Evolutionary conservation across 1,140 invertebrate genomes (phyloP).

Genomic region (Sinonovacula constricta): DNA sequence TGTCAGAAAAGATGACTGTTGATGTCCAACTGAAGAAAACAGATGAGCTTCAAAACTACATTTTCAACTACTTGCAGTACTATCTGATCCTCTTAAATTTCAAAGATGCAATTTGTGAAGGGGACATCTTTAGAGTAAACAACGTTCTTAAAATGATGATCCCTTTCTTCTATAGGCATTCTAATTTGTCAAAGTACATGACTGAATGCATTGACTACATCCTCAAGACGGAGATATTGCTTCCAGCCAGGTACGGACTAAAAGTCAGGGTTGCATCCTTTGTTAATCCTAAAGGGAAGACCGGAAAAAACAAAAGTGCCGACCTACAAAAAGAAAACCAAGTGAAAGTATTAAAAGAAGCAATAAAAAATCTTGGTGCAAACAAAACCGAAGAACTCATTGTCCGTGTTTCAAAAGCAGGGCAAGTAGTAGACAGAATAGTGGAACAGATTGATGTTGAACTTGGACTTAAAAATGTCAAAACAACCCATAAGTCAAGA

Average conservation of each 20-base stretch:
- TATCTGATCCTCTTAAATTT: constrained; percentile 8
- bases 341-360: constrained; percentile 46
- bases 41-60: not conserved
- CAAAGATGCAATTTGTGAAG: constrained; percentile 47
- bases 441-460: constrained; percentile 21
- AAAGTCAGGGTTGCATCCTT: constrained; percentile 48
- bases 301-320: constrained; percentile 50
- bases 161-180: constrained; percentile 54
- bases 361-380: no score
- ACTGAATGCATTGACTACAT: constrained; percentile 55
- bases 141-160: constrained; percentile 43
- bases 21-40: not conserved
- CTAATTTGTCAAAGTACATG: constrained; percentile 49
- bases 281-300: constrained; percentile 30
- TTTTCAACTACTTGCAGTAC: no score
- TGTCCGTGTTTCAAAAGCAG: constrained; percentile 47
- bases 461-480: constrained; percentile 1
- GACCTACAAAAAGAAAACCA: constrained; percentile 55
- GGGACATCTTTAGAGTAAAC: constrained; percentile 41
- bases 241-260: constrained; percentile 27
- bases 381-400: constrained; percentile 34
- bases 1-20: not conserved
- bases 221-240: constrained; percentile 48
- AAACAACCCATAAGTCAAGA: constrained; percentile 27
- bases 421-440: constrained; percentile 28